These are phyloP conservation scores for Cottus gobio DNA, from an alignment of 2,113 vertebrate genomes.

Conservation along the genomic window DNA sequence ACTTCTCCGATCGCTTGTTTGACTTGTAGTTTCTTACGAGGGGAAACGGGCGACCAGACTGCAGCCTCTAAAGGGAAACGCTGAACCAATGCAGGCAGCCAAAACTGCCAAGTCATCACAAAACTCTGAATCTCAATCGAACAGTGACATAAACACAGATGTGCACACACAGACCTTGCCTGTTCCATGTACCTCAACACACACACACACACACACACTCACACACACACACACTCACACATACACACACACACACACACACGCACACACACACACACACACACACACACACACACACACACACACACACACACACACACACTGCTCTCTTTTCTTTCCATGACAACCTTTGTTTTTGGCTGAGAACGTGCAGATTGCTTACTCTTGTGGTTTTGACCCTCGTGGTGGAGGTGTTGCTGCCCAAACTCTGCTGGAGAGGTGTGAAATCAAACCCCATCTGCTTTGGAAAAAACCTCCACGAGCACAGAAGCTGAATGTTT, in stretches of 20 bases:
- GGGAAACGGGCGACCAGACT: constrained; percentile 59
- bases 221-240: constrained; percentile 23
- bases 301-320: constrained; percentile 21
- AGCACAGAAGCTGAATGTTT: constrained; percentile 15
- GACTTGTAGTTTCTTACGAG: constrained; percentile 39
- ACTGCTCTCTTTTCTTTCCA: constrained; percentile 51
- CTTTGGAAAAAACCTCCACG: not conserved
- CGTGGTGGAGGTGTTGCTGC: constrained; percentile 19
- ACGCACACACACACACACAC: constrained; percentile 24
- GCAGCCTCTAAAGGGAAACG: constrained; percentile 44
- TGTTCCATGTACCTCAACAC: constrained; percentile 9
- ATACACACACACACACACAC: constrained; percentile 32
- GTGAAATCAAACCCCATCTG: constrained; percentile 49
- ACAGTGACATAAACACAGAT: constrained; percentile 67
- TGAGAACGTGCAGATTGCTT: constrained; percentile 29
- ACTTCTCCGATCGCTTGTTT: constrained; percentile 25
- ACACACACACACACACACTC: constrained; percentile 1
- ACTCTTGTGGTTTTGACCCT: constrained; percentile 50
- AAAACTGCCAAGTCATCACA: constrained; percentile 63
- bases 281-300: constrained; percentile 34
- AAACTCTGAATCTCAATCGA: constrained; percentile 36
- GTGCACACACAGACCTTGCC: constrained; percentile 34
- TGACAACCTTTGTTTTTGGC: constrained; percentile 37
- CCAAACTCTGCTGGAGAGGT: constrained; percentile 40
- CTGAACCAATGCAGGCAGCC: constrained; percentile 33